phyloP scores from a whole-genome alignment of 2,888 invertebrate genomes.

The Lampropteryx suffumata region DNA sequence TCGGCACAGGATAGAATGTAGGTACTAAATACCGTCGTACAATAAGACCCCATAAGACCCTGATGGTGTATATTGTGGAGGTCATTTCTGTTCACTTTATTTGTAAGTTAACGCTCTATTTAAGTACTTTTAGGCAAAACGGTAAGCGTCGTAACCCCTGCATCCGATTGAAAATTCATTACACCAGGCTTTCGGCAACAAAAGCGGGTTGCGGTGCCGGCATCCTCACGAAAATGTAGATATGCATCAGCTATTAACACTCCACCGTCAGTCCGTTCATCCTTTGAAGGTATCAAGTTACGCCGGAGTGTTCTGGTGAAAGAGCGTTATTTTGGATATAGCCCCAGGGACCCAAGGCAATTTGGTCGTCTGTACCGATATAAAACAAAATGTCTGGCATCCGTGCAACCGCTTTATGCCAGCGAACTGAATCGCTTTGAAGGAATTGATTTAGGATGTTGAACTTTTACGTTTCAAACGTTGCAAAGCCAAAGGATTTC shows the following conservation, averaged over 20 bases:
- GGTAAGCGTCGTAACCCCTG: slow-evolving; percentile 10
- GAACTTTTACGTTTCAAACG: slow-evolving; percentile 26
- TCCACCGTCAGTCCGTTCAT: slow-evolving; percentile 46
- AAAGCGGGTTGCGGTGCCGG: slow-evolving; percentile 43
- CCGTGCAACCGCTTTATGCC: slow-evolving; percentile 30
- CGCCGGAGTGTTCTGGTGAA: slow-evolving; percentile 50
- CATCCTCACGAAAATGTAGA: slow-evolving; percentile 55
- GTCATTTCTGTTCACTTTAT: too few species aligned
- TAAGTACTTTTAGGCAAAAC: slow-evolving; percentile 2
- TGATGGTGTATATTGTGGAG: too few species aligned
- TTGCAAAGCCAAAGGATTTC: slow-evolving; percentile 18
- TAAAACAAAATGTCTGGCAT: slow-evolving; percentile 36
- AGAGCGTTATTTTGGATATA: slow-evolving; percentile 53
- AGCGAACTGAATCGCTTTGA: slow-evolving; percentile 34
- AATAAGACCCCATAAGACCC: too few species aligned
- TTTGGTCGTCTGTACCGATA: slow-evolving; percentile 44
- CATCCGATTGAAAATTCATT: slow-evolving; percentile 37
- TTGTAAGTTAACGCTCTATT: background rate
- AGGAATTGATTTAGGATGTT: slow-evolving; percentile 33
- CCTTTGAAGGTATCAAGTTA: slow-evolving; percentile 51
- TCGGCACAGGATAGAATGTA: too few species aligned
- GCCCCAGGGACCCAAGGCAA: slow-evolving; percentile 45
- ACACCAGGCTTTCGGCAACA: slow-evolving; percentile 40
- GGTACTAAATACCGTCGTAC: too few species aligned
- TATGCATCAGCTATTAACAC: slow-evolving; percentile 66